Evolutionary conservation across 1,140 invertebrate species (phyloP), one percentile per base, ranked within the genome.

Genomic region (Batillaria attramentaria): DNA sequence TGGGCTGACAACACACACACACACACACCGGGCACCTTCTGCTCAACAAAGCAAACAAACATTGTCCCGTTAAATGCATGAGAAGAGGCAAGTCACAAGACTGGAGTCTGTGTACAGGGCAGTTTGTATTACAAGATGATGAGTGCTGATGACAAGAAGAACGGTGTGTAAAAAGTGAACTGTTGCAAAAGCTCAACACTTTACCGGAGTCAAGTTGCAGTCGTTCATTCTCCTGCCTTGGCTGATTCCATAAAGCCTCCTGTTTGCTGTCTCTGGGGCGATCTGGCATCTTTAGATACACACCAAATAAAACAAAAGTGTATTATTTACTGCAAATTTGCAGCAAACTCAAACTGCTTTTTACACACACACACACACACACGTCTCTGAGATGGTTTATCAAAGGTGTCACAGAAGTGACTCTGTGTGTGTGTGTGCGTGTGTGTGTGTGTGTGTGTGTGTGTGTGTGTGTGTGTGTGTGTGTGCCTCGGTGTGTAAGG

Each of bases 221-320:
- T 57, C 24, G 75, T 50, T 66, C 31, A 28, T 18, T 16, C 6
- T 43, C 72, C 54, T 41, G n/a, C 57, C 66, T 31, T 0, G 78
- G 39, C 37, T 85, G 81, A 37, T 85, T 85, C 84, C 84, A 85
- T 24, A 85, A 33, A 3, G 79, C 35, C 46, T 83, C 81, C 57
- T 78, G 46, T 66, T 77, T 83, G 6, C 81, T 78, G 46, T 74
- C 43, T 68, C 37, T 74, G 20, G 83, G 83, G 43, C 79, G 35
- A 0, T 80, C 80, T 33, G 81, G 81, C 10, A 81, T 73, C 83
- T 85, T 5, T 35, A 79, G 39, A 72, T 43, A 37, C 69, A 65
- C 39, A 75, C 50, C 31, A 42, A 31, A 16, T 35, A 1, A 54
- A 16, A n/a, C 6, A 62, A 65, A 16, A 39, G 31, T 77, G 6